phyloP scores from a whole-genome alignment of 2,888 invertebrate species.

The Gnatocerus cornutus region DNA sequence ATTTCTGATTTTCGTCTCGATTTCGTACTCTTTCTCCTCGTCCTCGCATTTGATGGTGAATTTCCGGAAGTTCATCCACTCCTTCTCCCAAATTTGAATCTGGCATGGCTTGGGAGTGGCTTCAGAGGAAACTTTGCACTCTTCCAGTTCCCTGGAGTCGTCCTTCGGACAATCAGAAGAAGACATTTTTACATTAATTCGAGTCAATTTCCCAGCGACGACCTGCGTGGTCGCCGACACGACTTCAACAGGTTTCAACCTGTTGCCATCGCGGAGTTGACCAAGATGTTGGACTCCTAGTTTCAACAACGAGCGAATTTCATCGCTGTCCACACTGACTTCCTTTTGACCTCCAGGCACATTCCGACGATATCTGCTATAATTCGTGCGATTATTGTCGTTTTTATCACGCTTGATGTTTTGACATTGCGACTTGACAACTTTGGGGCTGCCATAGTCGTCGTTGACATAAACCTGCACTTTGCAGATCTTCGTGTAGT shows the following conservation, averaged over 20 bases:
- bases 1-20: too few species aligned
- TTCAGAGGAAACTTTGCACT: conserved; percentile 49
- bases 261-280: conserved; percentile 49
- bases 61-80: conserved; percentile 71
- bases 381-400: conserved; percentile 59
- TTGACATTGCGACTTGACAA: conserved; percentile 73
- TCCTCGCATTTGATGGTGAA: conserved; percentile 43
- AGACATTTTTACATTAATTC: conserved; percentile 53
- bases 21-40: background rate
- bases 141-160: conserved; percentile 44
- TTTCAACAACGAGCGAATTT: conserved; percentile 47
- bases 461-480: conserved; percentile 71
- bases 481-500: conserved; percentile 73
- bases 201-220: conserved; percentile 54
- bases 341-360: conserved; percentile 29
- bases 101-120: conserved; percentile 68
- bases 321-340: conserved; percentile 50
- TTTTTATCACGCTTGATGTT: conserved; percentile 64
- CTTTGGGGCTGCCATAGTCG: conserved; percentile 68
- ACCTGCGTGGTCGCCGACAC: conserved; percentile 63
- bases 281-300: conserved; percentile 52
- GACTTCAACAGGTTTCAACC: conserved; percentile 58
- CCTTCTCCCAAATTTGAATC: conserved; percentile 75
- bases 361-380: conserved; percentile 52
- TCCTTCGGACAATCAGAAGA: conserved; percentile 53